Evolutionary conservation across 1,140 invertebrate genomes (phyloP).

Genomic region (Portunus trituberculatus): DNA sequence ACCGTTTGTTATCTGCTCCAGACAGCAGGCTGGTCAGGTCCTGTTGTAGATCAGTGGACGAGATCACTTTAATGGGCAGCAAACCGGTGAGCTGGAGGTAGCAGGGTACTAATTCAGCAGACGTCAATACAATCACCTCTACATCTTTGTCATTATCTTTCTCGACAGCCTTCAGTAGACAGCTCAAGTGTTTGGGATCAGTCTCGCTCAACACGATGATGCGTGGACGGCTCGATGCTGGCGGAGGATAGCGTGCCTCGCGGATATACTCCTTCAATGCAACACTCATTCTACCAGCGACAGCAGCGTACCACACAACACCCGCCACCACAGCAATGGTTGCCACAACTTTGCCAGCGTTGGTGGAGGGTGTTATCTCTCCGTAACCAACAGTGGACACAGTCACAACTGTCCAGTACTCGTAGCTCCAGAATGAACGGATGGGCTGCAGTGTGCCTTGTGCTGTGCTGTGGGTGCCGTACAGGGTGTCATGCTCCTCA

Average conservation of each 20-base stretch:
- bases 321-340: background rate
- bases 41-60: background rate
- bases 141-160: background rate
- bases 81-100: background rate
- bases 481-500: background rate
- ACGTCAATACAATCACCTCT: background rate
- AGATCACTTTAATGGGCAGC: background rate
- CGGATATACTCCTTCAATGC: background rate
- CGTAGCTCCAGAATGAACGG: background rate
- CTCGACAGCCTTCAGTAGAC: background rate
- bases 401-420: conserved; percentile 25
- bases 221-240: background rate
- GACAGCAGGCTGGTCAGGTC: background rate
- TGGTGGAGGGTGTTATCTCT: conserved; percentile 47
- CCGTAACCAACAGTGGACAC: conserved; percentile 46
- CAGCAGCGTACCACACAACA: background rate
- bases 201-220: background rate
- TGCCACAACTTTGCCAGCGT: background rate
- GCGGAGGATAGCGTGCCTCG: background rate
- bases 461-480: background rate
- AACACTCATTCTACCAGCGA: background rate
- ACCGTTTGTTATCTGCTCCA: background rate
- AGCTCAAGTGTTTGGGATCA: background rate
- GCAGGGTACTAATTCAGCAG: background rate
- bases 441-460: background rate